Percentiles rank a stretch among this genome's conserved stretches.
Evolutionary conservation across 2,113 vertebrate genomes (phyloP).

Genomic region (Paratilapia polleni): DNA sequence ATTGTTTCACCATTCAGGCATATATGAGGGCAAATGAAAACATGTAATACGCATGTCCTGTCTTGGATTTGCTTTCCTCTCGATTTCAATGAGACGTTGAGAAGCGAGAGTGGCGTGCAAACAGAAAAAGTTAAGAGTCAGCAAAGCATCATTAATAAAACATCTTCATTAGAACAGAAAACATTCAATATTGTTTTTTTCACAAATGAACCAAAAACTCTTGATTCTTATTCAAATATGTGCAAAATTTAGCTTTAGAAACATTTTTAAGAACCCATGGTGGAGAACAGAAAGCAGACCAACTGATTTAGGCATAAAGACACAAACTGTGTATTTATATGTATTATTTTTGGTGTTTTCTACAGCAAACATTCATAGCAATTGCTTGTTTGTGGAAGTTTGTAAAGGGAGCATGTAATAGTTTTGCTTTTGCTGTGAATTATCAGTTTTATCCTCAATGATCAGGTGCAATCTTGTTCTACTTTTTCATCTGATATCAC

Average conservation of each 20-base stretch:
- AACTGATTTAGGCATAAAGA: neutral
- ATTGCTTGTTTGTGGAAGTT: neutral
- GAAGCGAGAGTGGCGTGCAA: slow-evolving; percentile 47
- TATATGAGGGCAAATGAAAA: slow-evolving; percentile 74
- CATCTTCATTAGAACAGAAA: slow-evolving; percentile 40
- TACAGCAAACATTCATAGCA: neutral
- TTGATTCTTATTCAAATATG: neutral
- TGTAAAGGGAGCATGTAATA: neutral
- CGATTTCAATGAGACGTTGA: slow-evolving; percentile 64
- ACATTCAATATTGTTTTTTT: slow-evolving; percentile 3
- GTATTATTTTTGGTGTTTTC: neutral
- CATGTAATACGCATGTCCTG: slow-evolving; percentile 75
- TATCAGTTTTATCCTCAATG: neutral
- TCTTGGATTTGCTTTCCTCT: slow-evolving; percentile 66
- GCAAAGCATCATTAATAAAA: slow-evolving; percentile 44
- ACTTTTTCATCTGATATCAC: neutral
- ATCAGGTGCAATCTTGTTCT: neutral
- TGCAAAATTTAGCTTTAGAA: neutral
- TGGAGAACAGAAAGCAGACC: neutral
- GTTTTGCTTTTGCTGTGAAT: neutral
- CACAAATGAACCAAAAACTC: neutral
- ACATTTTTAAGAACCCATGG: neutral
- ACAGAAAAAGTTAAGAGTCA: slow-evolving; percentile 52
- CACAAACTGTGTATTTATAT: neutral
- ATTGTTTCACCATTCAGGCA: slow-evolving; percentile 77